Conservation (phyloP, 1,140 invertebrate species). For the Phymorhynchus buccinoides region DNA sequence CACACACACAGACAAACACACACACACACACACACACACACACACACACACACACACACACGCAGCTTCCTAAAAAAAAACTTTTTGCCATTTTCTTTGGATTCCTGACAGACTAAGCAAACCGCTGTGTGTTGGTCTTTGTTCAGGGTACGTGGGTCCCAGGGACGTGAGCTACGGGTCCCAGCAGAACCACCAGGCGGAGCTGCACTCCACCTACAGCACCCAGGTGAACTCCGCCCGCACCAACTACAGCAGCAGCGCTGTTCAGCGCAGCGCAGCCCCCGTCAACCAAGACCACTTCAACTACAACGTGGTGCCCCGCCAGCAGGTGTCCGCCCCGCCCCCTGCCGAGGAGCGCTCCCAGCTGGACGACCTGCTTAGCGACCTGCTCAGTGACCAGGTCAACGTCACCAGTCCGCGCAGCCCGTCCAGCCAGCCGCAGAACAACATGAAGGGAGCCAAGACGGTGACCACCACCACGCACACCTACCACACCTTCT, state of each 20-base stretch:
- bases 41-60: too few species aligned
- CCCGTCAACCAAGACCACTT: slow-evolving; percentile 23
- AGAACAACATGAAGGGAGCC: slow-evolving; percentile 43
- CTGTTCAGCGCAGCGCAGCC: slow-evolving; percentile 28
- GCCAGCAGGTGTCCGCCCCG: slow-evolving; percentile 40
- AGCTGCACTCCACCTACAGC: slow-evolving; percentile 37
- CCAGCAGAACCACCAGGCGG: slow-evolving; percentile 32
- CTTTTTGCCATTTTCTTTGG: too few species aligned
- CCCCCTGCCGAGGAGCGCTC: slow-evolving; percentile 64
- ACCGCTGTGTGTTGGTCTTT: neutral
- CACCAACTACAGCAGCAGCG: slow-evolving; percentile 47
- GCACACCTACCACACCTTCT: slow-evolving; percentile 60
- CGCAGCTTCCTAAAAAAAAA: too few species aligned
- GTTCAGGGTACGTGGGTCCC: slow-evolving; percentile 46
- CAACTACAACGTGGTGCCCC: slow-evolving; percentile 51
- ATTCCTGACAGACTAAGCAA: neutral
- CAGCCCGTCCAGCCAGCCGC: slow-evolving; percentile 47
- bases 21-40: too few species aligned
- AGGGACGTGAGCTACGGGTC: slow-evolving; percentile 44
- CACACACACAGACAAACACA: too few species aligned
- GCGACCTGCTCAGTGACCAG: slow-evolving; percentile 69
- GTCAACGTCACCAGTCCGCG: slow-evolving; percentile 50
- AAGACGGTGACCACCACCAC: slow-evolving; percentile 59
- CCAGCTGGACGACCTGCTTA: slow-evolving; percentile 70
- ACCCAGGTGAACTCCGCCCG: slow-evolving; percentile 42